phyloP scores from a whole-genome alignment of 2,113 vertebrate genomes.

The Gobio gobio region DNA sequence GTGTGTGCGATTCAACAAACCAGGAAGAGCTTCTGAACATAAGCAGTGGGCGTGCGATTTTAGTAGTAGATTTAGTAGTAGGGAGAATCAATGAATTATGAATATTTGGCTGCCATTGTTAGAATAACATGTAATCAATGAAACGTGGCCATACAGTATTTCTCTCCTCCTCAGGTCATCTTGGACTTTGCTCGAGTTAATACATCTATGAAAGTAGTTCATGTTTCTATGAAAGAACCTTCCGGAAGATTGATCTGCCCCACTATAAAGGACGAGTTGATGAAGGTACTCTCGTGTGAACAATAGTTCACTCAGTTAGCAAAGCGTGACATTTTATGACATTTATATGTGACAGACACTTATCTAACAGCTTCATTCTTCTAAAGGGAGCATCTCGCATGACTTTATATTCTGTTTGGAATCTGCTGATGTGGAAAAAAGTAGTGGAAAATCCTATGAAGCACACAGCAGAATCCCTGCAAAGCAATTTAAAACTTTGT shows the following conservation, averaged over 20 bases:
- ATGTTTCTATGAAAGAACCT: not conserved
- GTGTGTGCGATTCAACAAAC: too few relatives aligned
- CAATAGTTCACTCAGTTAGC: not conserved
- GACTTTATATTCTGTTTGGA: not conserved
- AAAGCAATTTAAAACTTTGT: not conserved
- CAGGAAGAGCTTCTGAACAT: too few relatives aligned
- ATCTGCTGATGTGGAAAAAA: conserved; percentile 13
- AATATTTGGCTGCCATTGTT: too few relatives aligned
- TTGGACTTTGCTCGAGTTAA: not conserved
- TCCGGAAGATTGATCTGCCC: not conserved
- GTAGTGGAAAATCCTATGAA: not conserved
- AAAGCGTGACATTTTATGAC: not conserved
- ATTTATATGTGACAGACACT: conserved; percentile 14
- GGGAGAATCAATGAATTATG: too few relatives aligned
- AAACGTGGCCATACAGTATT: not conserved
- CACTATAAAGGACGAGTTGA: not conserved
- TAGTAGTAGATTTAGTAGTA: too few relatives aligned
- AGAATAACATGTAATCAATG: too few relatives aligned
- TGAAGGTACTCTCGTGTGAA: not conserved
- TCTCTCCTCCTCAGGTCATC: not conserved
- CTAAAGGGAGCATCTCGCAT: not conserved
- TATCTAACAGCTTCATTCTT: not conserved
- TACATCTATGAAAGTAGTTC: not conserved
- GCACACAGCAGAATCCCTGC: not conserved
- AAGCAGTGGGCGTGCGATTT: too few relatives aligned